Evolutionary conservation across 2,797 vertebrate genomes (phyloP).

Genomic region (Glyptemys insculpta): DNA sequence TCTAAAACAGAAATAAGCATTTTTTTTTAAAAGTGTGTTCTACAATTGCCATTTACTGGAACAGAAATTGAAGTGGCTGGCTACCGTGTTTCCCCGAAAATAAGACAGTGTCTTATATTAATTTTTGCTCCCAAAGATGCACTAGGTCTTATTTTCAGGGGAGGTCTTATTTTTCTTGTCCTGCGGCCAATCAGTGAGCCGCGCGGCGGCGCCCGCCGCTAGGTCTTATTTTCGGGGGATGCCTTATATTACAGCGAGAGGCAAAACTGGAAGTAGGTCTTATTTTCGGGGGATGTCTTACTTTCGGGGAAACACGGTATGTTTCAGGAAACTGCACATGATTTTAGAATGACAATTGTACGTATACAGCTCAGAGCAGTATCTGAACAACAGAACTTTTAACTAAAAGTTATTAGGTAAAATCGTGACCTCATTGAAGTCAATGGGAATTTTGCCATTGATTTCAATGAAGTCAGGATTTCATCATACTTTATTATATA

Average conservation of each 20-base stretch:
- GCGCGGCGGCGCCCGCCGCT: no score
- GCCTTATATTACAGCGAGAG: no score
- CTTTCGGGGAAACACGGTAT: no score
- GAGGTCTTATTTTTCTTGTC: no score
- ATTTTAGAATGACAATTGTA: background rate
- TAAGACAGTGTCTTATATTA: no score
- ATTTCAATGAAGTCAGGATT: background rate
- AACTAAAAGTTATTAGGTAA: background rate
- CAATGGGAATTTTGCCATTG: background rate
- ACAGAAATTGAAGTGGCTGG: background rate
- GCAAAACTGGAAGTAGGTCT: no score
- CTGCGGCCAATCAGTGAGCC: no score
- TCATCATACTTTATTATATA: background rate
- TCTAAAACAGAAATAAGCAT: background rate
- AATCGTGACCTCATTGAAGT: accelerated
- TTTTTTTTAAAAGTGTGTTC: background rate
- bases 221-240: no score
- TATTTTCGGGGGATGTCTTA: no score
- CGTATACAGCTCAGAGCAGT: background rate
- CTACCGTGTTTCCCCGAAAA: no score
- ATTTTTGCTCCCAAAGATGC: no score
- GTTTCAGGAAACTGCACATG: background rate
- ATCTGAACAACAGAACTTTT: background rate
- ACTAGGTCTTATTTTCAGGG: no score
- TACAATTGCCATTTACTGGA: background rate